Evolutionary conservation across 2,888 invertebrate genomes (phyloP).

Genomic region (Habrosyne pyritoides): DNA sequence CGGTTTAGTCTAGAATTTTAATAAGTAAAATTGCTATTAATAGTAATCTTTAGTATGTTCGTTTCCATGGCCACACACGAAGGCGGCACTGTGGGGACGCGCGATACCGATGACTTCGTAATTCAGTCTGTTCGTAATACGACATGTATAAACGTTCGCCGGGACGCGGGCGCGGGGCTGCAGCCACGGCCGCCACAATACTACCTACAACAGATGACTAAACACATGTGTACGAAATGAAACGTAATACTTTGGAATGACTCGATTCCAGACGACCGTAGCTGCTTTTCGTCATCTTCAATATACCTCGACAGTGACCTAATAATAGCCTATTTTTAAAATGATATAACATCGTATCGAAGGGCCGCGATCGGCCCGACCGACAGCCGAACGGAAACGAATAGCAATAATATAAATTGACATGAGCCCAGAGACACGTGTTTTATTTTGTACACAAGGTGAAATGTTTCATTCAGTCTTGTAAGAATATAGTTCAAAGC

Average conservation of each 20-base stretch:
- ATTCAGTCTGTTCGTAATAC: conserved; percentile 65
- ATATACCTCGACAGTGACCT: conserved; percentile 36
- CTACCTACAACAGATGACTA: conserved; percentile 26
- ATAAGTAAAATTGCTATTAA: conserved; percentile 4
- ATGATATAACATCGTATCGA: conserved; percentile 14
- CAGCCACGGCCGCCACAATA: conserved; percentile 26
- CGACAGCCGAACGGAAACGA: conserved; percentile 39
- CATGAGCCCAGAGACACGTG: conserved; percentile 63
- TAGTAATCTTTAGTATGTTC: conserved; percentile 2
- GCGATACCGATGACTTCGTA: conserved; percentile 34
- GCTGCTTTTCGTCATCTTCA: conserved; percentile 20
- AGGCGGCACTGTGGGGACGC: conserved; percentile 31
- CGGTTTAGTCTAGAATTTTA: conserved; percentile 7
- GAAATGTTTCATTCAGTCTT: conserved; percentile 79
- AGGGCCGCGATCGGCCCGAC: conserved; percentile 25
- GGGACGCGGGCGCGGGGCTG: conserved; percentile 15
- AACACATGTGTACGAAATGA: conserved; percentile 11
- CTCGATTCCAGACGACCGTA: conserved; percentile 17
- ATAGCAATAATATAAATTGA: conserved; percentile 65
- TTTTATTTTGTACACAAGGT: conserved; percentile 58
- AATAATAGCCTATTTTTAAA: conserved; percentile 9
- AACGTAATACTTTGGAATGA: conserved; percentile 32
- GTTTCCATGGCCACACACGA: conserved; percentile 13
- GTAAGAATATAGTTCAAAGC: conserved; percentile 57
- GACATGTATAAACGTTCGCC: conserved; percentile 44